These are phyloP conservation scores for Omphaloscelis lunosa DNA, from an alignment of 2,888 invertebrate genomes.

Conservation along the genomic window DNA sequence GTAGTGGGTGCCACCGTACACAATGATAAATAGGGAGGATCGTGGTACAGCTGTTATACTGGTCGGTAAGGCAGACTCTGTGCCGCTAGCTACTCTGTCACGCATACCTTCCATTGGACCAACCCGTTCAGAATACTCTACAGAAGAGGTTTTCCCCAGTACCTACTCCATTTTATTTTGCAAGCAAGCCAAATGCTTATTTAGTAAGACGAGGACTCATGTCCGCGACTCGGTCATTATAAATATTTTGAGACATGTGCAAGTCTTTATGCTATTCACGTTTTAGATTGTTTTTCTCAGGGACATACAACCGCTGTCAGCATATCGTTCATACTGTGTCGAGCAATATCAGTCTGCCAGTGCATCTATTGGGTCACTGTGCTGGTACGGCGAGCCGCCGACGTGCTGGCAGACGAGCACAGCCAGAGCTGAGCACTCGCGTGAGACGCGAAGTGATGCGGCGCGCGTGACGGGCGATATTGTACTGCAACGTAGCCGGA, in stretches of 20 bases:
- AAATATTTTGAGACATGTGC: neutral
- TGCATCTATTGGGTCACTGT: conserved; percentile 1
- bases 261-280: neutral
- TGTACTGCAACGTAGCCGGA: conserved; percentile 21
- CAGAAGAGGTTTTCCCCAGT: neutral
- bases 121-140: neutral
- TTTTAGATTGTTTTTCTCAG: neutral
- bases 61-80: neutral
- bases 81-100: neutral
- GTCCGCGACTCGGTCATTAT: no score
- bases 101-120: neutral
- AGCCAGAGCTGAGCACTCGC: conserved; percentile 46
- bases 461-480: conserved; percentile 50
- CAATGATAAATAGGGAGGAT: neutral
- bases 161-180: neutral
- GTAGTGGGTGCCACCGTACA: neutral
- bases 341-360: conserved; percentile 6
- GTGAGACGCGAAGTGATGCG: conserved; percentile 65
- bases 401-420: neutral
- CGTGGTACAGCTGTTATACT: neutral
- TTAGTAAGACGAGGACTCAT: neutral
- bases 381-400: neutral
- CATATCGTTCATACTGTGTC: neutral
- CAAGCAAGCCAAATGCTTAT: neutral
- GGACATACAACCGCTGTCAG: neutral